Base-by-base conservation (phyloP, 30 jellyfish, hydroid and myxozoan species). In the Sanderia malayensis region DNA sequence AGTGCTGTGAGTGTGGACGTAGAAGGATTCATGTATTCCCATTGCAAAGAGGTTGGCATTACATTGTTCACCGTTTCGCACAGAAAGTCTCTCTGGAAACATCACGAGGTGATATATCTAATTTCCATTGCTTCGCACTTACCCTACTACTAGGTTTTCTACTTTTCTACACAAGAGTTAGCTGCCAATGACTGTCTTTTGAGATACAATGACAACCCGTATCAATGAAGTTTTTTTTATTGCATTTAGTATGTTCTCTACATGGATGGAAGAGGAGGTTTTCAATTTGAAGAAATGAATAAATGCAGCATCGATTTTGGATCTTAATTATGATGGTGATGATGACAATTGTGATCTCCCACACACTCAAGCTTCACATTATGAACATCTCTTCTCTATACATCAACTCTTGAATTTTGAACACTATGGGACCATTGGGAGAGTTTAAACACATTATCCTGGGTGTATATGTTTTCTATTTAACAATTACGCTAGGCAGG, bases 1-100 rank as follows among this genome's bases (percentile, higher is more conserved):
- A 92, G 98, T 59, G 98, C 98, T 31, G 98, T 92, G 15, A 92
- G 98, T 45, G 98, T 92, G 2, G 98, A 92, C 75, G 98, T 92
- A 0, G 98, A 92, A 60, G 98, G 98, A 17, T 92, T 60, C 64
- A 92, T 92, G 98, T 92, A 92, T 58, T 62, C 98, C 0, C 96
- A 84, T 69, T 92, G 98, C 59, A 66, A 70, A 73, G 96, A 92
- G 96, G 98, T 91, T 65, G 98, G 96, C 10, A 91, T 91, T 24
- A 91, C 98, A 9, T 73, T 91, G 59, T 91, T 91, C 59, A 91
- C 98, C 11, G 98, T 91, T 1, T 91, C 98, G 4, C 98, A 91
- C 67, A 94, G 98, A 37, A 91, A 84, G 58, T 91, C 98, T 17
- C 74, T 91, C 10, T 91, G 98, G 98, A 85, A 79, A 68, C 84